Conservation (phyloP, 2,797 vertebrate species). For the Amniataba percoides region DNA sequence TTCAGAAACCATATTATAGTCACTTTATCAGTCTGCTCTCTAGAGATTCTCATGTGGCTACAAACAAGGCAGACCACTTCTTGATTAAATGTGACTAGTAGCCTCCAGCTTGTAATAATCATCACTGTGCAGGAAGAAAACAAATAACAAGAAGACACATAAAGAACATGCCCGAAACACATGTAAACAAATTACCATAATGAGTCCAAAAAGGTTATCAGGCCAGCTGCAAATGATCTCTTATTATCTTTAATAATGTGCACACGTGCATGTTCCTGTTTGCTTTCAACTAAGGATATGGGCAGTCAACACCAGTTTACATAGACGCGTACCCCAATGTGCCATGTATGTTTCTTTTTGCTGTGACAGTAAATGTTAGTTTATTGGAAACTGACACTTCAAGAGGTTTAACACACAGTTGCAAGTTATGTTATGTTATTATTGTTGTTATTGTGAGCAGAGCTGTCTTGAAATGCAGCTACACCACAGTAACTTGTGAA, state of each 20-base stretch:
- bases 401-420: not conserved
- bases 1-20: constrained; percentile 19
- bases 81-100: constrained; percentile 56
- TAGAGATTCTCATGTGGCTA: not conserved
- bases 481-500: not conserved
- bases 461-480: not conserved
- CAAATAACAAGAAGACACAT: constrained; percentile 11
- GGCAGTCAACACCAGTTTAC: not conserved
- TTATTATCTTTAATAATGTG: not conserved
- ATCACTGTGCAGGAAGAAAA: constrained; percentile 9
- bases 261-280: not conserved
- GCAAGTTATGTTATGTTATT: not conserved
- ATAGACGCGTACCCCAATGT: not conserved
- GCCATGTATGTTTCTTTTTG: too few species aligned
- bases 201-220: not conserved
- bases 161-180: not conserved
- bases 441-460: too few species aligned
- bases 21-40: not conserved
- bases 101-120: constrained; percentile 39
- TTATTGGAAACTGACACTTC: not conserved
- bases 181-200: constrained; percentile 5
- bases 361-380: not conserved
- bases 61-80: not conserved
- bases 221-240: not conserved
- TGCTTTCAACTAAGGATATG: not conserved